phyloP scores from a whole-genome alignment of 2,797 vertebrate species.

The Pygocentrus nattereri region DNA sequence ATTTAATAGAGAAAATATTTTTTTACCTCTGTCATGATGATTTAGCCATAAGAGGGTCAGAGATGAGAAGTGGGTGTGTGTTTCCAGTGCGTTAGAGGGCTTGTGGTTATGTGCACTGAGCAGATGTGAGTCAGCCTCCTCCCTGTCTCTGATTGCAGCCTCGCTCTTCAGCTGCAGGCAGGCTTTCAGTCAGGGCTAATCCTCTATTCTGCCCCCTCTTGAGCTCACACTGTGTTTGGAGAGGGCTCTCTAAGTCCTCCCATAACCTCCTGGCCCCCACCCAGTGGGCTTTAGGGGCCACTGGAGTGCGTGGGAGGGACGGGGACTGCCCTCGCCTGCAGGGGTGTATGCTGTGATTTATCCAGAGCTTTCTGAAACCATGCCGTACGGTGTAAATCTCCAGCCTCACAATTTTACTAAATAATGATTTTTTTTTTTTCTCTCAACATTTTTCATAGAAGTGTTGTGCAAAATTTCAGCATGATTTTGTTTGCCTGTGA shows the following conservation, averaged over 20 bases:
- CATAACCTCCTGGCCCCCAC: conserved; percentile 40
- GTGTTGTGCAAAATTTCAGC: no score
- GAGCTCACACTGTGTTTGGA: conserved; percentile 26
- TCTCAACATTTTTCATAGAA: no score
- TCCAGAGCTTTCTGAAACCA: neutral
- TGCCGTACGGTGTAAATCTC: no score
- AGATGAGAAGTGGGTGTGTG: conserved; percentile 10
- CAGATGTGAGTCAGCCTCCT: conserved; percentile 15
- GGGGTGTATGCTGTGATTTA: conserved; percentile 23
- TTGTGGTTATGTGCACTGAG: neutral
- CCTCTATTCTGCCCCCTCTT: conserved; percentile 12
- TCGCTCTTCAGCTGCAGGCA: neutral
- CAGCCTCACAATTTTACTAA: no score
- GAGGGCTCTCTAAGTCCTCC: conserved; percentile 22
- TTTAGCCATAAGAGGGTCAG: neutral
- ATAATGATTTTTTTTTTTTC: no score
- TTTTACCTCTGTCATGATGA: conserved; percentile 19
- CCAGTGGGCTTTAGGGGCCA: conserved; percentile 23
- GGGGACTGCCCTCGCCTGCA: conserved; percentile 22
- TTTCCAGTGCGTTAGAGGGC: neutral
- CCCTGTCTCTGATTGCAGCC: conserved; percentile 12
- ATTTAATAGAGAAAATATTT: neutral
- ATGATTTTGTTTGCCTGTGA: no score
- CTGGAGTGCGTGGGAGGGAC: neutral
- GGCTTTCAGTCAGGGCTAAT: conserved; percentile 29